These are phyloP conservation scores for Pherbina coryleti DNA, from an alignment of 2,888 invertebrate genomes.

Conservation along the genomic window DNA sequence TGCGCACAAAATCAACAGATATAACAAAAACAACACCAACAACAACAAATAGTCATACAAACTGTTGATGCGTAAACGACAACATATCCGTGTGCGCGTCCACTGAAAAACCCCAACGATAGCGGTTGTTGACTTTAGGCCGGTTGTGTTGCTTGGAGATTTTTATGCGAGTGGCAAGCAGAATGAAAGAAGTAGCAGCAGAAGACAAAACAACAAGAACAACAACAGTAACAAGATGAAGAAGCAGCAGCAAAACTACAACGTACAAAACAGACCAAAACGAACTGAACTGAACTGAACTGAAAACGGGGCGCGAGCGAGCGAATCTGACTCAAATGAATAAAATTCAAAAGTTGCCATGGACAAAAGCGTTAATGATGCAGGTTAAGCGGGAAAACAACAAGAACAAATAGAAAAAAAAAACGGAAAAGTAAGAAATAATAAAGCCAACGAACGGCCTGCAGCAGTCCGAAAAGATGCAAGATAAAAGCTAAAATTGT, in stretches of 20 bases:
- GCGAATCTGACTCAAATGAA: background rate
- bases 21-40: constrained; percentile 4
- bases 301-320: background rate
- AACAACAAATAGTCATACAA: constrained; percentile 40
- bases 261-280: background rate
- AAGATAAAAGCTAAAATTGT: background rate
- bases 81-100: constrained; percentile 32
- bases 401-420: background rate
- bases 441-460: background rate
- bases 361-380: constrained; percentile 36
- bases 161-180: background rate
- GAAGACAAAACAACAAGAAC: background rate
- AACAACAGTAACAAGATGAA: background rate
- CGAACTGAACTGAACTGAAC: background rate
- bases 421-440: background rate
- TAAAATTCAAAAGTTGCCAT: constrained; percentile 15
- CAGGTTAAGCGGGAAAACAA: background rate
- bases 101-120: background rate
- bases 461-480: constrained; percentile 4
- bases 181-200: background rate
- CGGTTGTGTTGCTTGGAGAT: background rate
- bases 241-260: background rate
- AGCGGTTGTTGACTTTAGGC: constrained; percentile 36
- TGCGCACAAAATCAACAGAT: constrained; percentile 36
- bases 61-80: constrained; percentile 55